phyloP scores from a whole-genome alignment of 2,888 invertebrate species.

The Eristalinus aeneus region DNA sequence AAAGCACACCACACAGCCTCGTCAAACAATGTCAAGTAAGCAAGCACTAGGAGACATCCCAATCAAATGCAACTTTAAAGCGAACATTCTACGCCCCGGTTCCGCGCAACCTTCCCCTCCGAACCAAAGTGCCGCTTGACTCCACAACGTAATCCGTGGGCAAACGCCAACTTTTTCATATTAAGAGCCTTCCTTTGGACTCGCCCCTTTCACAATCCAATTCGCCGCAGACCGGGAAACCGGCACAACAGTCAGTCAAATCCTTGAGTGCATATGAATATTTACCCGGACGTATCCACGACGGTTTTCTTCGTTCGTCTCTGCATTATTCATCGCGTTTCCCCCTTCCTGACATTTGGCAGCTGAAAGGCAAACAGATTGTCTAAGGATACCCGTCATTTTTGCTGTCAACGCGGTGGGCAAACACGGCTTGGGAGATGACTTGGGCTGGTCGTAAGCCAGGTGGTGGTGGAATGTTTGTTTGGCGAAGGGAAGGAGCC shows the following conservation, averaged over 20 bases:
- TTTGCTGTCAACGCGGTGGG: background rate
- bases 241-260: slow-evolving; percentile 24
- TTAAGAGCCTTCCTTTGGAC: slow-evolving; percentile 42
- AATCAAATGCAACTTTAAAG: background rate
- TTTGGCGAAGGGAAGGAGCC: too few species aligned
- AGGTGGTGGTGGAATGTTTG: background rate
- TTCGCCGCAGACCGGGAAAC: background rate
- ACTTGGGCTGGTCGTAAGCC: too few species aligned
- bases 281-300: slow-evolving; percentile 52
- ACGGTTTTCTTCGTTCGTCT: background rate
- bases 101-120: slow-evolving; percentile 4
- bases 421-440: slow-evolving; percentile 7
- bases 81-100: slow-evolving; percentile 9
- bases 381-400: slow-evolving; percentile 1
- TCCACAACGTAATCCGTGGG: slow-evolving; percentile 25
- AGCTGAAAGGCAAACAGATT: slow-evolving; percentile 43
- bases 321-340: slow-evolving; percentile 31
- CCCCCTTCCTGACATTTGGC: background rate
- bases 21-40: background rate
- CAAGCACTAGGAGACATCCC: background rate
- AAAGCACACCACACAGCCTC: too few species aligned
- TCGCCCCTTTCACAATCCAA: background rate
- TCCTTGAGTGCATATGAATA: slow-evolving; percentile 54
- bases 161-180: slow-evolving; percentile 50
- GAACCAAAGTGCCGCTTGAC: slow-evolving; percentile 34